Conservation (phyloP, 2,888 invertebrate genomes). For the Atrina japonica region DNA sequence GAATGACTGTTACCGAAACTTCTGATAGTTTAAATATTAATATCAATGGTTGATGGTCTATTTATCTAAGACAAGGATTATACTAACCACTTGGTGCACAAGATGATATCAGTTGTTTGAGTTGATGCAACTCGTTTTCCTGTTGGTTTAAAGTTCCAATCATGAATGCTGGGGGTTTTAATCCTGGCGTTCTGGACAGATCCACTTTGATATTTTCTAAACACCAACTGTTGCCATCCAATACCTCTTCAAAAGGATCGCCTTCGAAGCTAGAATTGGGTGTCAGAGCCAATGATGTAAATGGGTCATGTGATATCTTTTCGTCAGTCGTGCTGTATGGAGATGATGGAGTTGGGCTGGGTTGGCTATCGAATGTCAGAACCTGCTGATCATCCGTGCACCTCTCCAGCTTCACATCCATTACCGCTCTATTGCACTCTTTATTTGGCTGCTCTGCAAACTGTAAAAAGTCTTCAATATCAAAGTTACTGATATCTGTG, state of each 20-base stretch:
- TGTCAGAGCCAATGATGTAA: slow-evolving; percentile 37
- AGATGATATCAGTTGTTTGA: slow-evolving; percentile 65
- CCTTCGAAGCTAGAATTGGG: slow-evolving; percentile 38
- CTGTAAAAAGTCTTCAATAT: slow-evolving; percentile 62
- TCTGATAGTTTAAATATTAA: no score
- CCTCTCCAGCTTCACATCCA: slow-evolving; percentile 30
- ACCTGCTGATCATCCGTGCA: slow-evolving; percentile 28
- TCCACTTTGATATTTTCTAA: slow-evolving; percentile 58
- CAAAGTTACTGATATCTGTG: slow-evolving; percentile 35
- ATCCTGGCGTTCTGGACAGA: slow-evolving; percentile 38
- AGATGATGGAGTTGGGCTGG: slow-evolving; percentile 40
- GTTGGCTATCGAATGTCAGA: slow-evolving; percentile 31
- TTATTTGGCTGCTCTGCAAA: slow-evolving; percentile 40
- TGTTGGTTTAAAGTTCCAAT: slow-evolving; percentile 27
- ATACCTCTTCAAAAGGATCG: slow-evolving; percentile 54
- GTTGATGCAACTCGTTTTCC: slow-evolving; percentile 64
- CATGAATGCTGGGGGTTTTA: slow-evolving; percentile 34
- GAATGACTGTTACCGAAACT: no score
- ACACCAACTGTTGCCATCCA: slow-evolving; percentile 60
- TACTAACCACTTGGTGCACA: slow-evolving; percentile 69
- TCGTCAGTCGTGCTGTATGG: slow-evolving; percentile 36
- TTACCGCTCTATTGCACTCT: slow-evolving; percentile 7
- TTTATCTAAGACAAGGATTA: background rate
- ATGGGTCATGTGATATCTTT: slow-evolving; percentile 29
- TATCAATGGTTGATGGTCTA: no score